Percentiles rank a stretch among this genome's conserved stretches.
Conservation (phyloP, 2,888 invertebrate genomes). For the Ecliptopera silaceata region DNA sequence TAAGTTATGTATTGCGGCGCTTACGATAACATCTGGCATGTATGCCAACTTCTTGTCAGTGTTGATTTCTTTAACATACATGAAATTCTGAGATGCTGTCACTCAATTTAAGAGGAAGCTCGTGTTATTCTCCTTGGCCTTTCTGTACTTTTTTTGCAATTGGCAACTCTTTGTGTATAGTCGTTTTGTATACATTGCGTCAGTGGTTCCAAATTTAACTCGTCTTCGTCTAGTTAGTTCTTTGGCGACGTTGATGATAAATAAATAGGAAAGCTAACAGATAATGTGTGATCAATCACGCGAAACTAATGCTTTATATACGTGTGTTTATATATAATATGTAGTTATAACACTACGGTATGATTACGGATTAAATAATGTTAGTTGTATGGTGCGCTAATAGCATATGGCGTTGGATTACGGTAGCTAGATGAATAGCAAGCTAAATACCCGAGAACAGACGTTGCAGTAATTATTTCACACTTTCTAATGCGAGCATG, state of each 20-base stretch:
- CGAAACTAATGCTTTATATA: conserved; percentile 21
- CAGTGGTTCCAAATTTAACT: conserved; percentile 67
- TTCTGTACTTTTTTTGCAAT: conserved; percentile 41
- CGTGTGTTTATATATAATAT: conserved; percentile 1
- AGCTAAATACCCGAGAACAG: conserved; percentile 35
- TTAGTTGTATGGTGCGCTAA: conserved; percentile 35
- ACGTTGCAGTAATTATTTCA: conserved; percentile 38
- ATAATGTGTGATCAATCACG: conserved; percentile 21
- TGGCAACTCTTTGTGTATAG: conserved; percentile 45
- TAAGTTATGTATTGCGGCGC: conserved; percentile 64
- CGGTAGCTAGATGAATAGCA: conserved; percentile 30
- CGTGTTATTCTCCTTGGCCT: conserved; percentile 43
- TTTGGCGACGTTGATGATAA: conserved; percentile 38
- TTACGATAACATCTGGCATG: conserved; percentile 49
- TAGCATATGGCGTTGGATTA: conserved; percentile 29
- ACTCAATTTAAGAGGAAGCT: conserved; percentile 59
- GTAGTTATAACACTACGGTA: conserved; percentile 22
- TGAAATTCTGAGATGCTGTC: conserved; percentile 59
- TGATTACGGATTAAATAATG: background rate
- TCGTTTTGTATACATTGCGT: conserved; percentile 42
- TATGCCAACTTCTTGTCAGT: conserved; percentile 73
- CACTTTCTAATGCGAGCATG: conserved; percentile 41
- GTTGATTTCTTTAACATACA: conserved; percentile 64
- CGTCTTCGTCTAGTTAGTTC: conserved; percentile 55
- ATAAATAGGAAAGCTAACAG: conserved; percentile 17